Base-by-base conservation (phyloP, 2,113 vertebrate genomes). In the Ancistrus triradiatus region DNA sequence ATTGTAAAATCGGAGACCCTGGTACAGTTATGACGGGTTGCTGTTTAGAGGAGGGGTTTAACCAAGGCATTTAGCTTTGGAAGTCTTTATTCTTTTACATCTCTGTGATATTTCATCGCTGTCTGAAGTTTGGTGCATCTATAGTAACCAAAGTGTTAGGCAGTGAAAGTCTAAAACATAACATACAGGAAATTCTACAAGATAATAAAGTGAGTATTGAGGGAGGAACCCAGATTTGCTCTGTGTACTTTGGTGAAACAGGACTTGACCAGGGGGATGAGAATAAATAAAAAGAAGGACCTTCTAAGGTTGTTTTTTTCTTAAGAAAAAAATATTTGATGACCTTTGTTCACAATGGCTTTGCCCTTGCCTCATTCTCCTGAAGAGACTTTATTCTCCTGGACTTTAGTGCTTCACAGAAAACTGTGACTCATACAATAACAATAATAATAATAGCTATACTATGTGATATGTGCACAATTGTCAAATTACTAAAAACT, bases 251-350 rank as follows among this genome's bases (percentile, higher is more conserved):
- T 31, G 56, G 59, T 28, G 28, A 68, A 68, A 63, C 52, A 68
- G 10, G 2, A 24, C 27, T 68, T 47, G 33, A 48, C 55, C 50
- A 51, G 27, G 25, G 47, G 47, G 53, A 52, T 14, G 14, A 18
- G 55, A 67, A 63, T 28, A 69, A 58, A 74, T 18, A 31, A 63
- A 58, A 25, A 58, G 52, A 6, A 7, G 13, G 40, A 64, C 46
- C 52, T 63, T 58, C 35, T 40, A 21, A 19, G 1, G 43, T n/a
- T n/a, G 22, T 48, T 62, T 57, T 62, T 48, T 59, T 19, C 48
- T 60, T 65, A 15, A 43, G 33, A 42, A 43, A 40, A 47, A 40
- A 55, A 48, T 14, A 40, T 43, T 66, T 42, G 50, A 46, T 46
- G 38, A 49, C 18, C 59, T 53, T 70, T 62, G 19, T 25, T 74